Base-by-base conservation (phyloP, 2,113 vertebrate genomes). In the Misgurnus anguillicaudatus region DNA sequence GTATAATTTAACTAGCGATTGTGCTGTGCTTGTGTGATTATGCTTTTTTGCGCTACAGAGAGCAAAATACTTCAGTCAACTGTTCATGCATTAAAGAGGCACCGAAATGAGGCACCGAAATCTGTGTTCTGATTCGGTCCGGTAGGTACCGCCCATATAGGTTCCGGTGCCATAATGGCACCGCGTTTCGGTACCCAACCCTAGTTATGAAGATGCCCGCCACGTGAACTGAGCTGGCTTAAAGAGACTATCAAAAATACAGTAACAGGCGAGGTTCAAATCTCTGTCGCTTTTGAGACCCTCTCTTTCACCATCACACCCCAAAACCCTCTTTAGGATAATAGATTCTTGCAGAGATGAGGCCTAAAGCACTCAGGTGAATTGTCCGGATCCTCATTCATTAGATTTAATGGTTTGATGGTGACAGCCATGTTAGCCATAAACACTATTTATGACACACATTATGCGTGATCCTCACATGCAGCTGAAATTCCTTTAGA, bases 371-470 rank as follows among this genome's bases (percentile, higher is more conserved):
- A 90, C 90, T 92, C 90, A 89, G 87, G 90, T 90, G 91, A 91
- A 88, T 92, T 89, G 90, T 92, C 89, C 87, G 80, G 82, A 85
- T 86, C 80, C 86, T 86, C 84, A 81, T 92, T 91, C 89, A 92
- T 92, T 91, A 91, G 79, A 75, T 84, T 88, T 91, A 92, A 92
- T 92, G 89, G 91, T 91, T 91, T 90, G 81, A 91, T 87, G 65
- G 77, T 87, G 90, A 87, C 89, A 87, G 82, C 81, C 89, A 90
- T 89, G 86, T 91, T 91, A 92, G 89, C 91, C 85, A 92, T 92
- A 92, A 92, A 92, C 90, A 86, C 86, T 91, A 91, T 92, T 93
- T 91, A 92, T 88, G 90, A 86, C 64, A 39, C 82, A 81, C 87
- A 90, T 91, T 91, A 90, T 84, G 83, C 85, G 84, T 82, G 73